Base-by-base conservation (phyloP, 2,113 vertebrate species). In the Perccottus glenii region DNA sequence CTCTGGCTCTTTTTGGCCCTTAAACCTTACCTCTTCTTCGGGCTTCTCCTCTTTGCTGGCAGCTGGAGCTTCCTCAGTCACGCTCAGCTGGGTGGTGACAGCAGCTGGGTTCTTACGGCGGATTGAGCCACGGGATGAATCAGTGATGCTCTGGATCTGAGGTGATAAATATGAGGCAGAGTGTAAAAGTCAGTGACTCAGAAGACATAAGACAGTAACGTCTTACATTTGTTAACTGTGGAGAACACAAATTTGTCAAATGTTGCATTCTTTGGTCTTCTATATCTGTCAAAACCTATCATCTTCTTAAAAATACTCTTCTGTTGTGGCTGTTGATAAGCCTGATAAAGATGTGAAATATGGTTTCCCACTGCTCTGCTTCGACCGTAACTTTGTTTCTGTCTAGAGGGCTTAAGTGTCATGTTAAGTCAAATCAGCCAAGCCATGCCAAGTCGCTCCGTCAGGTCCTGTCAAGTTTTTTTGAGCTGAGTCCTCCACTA, bases 131-230 rank as follows among this genome's bases (percentile, higher is more conserved):
- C 97, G 96, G 63, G 97, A 99, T 33, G 95, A 96, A 5, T 99
- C 97, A 0, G 96, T 95, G 87, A 98, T 99, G 82, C 97, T 98
- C 92, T 99, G 97, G 87, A 99, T 98, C 97, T 99, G 89, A 47
- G 45, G 60, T 5, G 42, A 32, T 10, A 46, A 57, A 50, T 12
- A 47, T 12, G 48, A 16, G 50, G 44, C 15, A 32, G 9, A 63
- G 4, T 15, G 11, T 45, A 36, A 40, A 50, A 16, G 32, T 42
- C 12, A 45, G 58, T 2, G 33, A 35, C 19, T 52, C 50, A 52
- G 5, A 11, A 35, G 49, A 32, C 38, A 51, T 6, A 11, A 2
- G 5, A 40, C 38, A 40, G 14, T 11, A 50, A 50, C 44, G 3
- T 27, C 19, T 27, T 27, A 27, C 19, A 27, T 27, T 27, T 27